Conservation (phyloP, 2,797 vertebrate genomes). For the Esox lucius region DNA sequence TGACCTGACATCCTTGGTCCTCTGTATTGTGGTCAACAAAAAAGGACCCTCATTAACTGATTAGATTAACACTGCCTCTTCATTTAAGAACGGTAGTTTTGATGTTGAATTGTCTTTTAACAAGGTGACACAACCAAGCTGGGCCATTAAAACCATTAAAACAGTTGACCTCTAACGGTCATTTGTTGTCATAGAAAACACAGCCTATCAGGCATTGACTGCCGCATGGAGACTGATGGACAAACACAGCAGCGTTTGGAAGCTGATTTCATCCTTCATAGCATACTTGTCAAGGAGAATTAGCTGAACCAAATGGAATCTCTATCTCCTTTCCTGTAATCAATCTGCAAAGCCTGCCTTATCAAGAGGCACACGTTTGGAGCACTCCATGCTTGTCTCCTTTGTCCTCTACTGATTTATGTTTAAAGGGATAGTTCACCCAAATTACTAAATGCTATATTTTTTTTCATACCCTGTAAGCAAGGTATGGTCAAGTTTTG, state of each 20-base stretch:
- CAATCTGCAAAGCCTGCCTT: conserved; percentile 21
- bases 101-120: not conserved
- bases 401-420: conserved; percentile 30
- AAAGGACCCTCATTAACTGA: not conserved
- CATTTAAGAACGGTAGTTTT: not conserved
- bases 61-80: not conserved
- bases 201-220: conserved; percentile 18
- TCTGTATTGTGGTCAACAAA: not conserved
- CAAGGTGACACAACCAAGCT: not conserved
- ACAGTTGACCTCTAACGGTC: not conserved
- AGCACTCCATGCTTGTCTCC: conserved; percentile 7
- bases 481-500: no score
- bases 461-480: no score
- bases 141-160: not conserved
- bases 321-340: conserved; percentile 29
- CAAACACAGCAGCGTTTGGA: conserved; percentile 8
- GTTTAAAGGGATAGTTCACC: conserved; percentile 15
- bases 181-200: not conserved
- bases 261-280: conserved; percentile 11
- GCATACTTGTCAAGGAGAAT: conserved; percentile 6
- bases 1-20: not conserved
- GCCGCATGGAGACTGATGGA: conserved; percentile 26
- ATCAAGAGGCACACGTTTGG: conserved; percentile 21
- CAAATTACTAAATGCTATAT: not conserved
- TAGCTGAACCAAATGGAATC: conserved; percentile 15